Evolutionary conservation across 2,888 invertebrate genomes (phyloP).

Genomic region (Aromia moschata): DNA sequence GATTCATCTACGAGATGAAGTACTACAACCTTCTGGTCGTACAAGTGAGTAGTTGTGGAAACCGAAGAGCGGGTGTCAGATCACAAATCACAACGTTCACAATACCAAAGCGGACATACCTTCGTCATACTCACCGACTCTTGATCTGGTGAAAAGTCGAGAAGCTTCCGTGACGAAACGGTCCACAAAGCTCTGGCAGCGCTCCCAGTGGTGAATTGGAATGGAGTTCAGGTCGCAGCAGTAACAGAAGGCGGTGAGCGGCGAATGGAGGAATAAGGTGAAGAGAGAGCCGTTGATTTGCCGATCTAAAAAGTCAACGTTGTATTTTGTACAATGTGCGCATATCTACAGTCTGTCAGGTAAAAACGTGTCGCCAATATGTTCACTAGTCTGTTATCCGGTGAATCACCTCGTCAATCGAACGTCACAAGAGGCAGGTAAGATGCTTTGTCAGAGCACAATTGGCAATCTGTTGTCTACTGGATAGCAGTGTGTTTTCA

Average conservation of each 20-base stretch:
- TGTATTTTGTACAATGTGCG: no score
- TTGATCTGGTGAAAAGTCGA: conserved; percentile 80
- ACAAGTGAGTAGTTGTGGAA: conserved; percentile 2
- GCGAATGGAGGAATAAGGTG: conserved; percentile 94
- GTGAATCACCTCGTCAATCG: no score
- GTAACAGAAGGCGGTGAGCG: conserved; percentile 90
- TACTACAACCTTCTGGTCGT: no score
- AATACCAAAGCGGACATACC: conserved; percentile 50
- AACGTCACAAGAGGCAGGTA: no score
- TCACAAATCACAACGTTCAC: conserved; percentile 19
- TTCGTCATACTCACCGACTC: conserved; percentile 74
- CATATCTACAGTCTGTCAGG: no score
- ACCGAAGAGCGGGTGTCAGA: neutral
- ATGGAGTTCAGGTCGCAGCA: conserved; percentile 89
- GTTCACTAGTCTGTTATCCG: no score
- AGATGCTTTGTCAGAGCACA: no score
- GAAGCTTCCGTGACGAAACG: conserved; percentile 90
- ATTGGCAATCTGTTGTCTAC: no score
- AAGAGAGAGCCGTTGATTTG: conserved; percentile 91
- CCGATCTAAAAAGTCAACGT: conserved; percentile 77
- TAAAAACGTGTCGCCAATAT: no score
- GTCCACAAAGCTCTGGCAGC: conserved; percentile 87
- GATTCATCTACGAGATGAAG: no score
- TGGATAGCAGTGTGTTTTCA: no score
- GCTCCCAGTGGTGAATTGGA: conserved; percentile 88